These are phyloP conservation scores for Sander vitreus DNA, from an alignment of 2,113 vertebrate genomes.

Conservation along the genomic window DNA sequence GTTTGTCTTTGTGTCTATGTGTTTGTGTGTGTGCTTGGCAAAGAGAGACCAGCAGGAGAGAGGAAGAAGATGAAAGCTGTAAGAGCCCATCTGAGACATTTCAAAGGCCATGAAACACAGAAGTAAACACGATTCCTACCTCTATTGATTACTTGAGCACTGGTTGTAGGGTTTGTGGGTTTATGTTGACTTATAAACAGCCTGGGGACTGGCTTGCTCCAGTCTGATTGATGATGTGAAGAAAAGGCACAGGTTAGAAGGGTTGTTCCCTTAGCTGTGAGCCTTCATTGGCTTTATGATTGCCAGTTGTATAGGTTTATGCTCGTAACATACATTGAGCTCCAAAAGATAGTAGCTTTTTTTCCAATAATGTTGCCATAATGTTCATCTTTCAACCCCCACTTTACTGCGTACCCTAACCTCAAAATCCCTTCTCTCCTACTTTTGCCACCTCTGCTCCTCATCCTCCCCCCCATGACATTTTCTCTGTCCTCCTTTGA, in stretches of 20 bases:
- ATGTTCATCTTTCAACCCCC: conserved; percentile 50
- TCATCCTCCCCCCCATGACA: conserved; percentile 12
- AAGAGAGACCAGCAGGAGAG: not conserved
- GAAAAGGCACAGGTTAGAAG: conserved; percentile 39
- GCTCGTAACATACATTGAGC: conserved; percentile 20
- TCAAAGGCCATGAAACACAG: conserved; percentile 58
- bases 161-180: conserved; percentile 61
- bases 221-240: conserved; percentile 59
- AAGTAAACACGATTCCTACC: conserved; percentile 65
- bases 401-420: conserved; percentile 41
- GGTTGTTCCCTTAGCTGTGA: conserved; percentile 21
- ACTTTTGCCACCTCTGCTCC: not conserved
- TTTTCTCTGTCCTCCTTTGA: conserved; percentile 47
- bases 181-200: conserved; percentile 74
- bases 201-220: conserved; percentile 53
- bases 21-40: conserved; percentile 39
- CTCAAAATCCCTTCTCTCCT: conserved; percentile 20
- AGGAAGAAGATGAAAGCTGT: conserved; percentile 31
- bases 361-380: conserved; percentile 42
- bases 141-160: conserved; percentile 69
- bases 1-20: conserved; percentile 57
- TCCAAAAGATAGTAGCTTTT: conserved; percentile 15
- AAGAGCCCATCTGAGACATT: conserved; percentile 41
- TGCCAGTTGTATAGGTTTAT: conserved; percentile 40
- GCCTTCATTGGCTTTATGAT: conserved; percentile 49